Percentiles rank a stretch among this genome's conserved stretches.
These are phyloP conservation scores for Crotophaga sulcirostris DNA, from an alignment of 2,113 vertebrate genomes.

Conservation along the genomic window DNA sequence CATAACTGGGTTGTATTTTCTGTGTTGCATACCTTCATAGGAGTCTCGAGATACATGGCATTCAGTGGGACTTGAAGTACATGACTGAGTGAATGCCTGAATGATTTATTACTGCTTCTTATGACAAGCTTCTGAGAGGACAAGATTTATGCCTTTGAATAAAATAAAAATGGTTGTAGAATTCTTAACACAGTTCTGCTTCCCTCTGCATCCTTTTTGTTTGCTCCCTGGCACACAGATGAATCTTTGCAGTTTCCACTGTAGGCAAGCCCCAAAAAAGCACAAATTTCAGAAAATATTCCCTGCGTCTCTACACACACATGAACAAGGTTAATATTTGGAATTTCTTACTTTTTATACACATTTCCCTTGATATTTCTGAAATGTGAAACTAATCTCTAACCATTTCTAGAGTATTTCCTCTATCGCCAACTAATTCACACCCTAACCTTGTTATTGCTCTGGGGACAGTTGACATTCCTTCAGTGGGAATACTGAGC, in stretches of 20 bases:
- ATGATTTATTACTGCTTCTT: slow-evolving; percentile 30
- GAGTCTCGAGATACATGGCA: neutral
- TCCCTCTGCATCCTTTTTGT: neutral
- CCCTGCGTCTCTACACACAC: neutral
- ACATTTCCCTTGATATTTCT: neutral
- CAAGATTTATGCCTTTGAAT: neutral
- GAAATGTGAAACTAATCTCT: neutral
- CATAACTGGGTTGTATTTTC: neutral
- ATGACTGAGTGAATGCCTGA: neutral
- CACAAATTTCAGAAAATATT: neutral
- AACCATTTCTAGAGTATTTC: neutral
- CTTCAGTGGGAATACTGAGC: neutral
- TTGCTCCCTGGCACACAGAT: neutral
- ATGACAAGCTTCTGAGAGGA: neutral
- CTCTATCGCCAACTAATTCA: neutral
- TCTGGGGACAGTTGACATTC: neutral
- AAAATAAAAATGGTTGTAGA: neutral
- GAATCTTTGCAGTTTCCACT: neutral
- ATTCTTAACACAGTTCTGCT: neutral
- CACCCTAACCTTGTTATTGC: neutral
- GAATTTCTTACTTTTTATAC: neutral
- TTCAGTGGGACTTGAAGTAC: neutral
- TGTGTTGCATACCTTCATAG: neutral
- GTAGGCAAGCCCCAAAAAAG: neutral
- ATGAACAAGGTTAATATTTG: neutral